Evolutionary conservation across 2,113 vertebrate species (phyloP).

Genomic region (Indicator indicator): DNA sequence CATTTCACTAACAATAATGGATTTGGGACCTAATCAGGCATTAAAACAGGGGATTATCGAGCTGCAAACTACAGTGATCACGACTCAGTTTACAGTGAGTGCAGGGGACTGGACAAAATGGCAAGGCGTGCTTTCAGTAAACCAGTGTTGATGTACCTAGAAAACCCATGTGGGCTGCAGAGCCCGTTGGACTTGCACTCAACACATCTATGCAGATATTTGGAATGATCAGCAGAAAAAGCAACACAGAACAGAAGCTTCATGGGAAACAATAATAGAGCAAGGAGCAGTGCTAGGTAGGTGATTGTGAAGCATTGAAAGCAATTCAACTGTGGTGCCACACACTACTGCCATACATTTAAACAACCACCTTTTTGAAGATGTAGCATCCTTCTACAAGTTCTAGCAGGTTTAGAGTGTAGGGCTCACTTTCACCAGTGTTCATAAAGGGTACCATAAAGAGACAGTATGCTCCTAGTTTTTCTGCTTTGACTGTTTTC

Average conservation of each 20-base stretch:
- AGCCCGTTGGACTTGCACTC: neutral
- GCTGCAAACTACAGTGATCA: neutral
- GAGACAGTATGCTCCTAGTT: neutral
- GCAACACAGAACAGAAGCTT: neutral
- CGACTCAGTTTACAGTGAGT: neutral
- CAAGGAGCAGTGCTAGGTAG: neutral
- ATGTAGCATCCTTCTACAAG: neutral
- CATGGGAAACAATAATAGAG: neutral
- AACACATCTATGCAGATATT: neutral
- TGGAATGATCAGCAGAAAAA: neutral
- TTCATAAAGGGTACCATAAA: neutral
- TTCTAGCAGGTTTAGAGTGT: neutral
- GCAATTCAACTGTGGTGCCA: neutral
- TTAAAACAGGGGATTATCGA: slow-evolving; percentile 58
- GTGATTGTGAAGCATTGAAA: accelerated
- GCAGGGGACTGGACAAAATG: neutral
- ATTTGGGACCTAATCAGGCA: slow-evolving; percentile 62
- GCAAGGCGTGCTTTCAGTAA: neutral
- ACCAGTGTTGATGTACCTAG: neutral
- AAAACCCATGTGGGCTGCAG: neutral
- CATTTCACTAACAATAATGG: slow-evolving; percentile 50
- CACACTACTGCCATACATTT: neutral
- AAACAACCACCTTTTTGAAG: neutral
- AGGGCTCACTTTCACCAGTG: neutral
- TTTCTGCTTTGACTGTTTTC: neutral